Evolutionary conservation across 2,113 vertebrate genomes (phyloP), one percentile per base, ranked within the genome.

Genomic region (Cygnus buccinator): DNA sequence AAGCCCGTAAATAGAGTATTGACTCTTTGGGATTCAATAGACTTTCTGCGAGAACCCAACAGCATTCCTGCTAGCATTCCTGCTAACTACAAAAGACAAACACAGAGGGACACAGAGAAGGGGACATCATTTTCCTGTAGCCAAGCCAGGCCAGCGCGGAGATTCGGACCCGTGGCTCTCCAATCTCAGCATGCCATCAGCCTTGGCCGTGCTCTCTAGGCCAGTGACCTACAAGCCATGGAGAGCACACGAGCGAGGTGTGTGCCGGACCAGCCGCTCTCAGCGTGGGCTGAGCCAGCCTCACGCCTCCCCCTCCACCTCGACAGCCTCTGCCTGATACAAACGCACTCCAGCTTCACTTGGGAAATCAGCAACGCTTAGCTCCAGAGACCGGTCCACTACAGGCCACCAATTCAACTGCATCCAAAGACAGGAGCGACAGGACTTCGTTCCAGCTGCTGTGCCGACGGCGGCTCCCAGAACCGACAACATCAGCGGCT

Each of bases 291-390:
- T 54, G 68, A 84, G 91, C 84, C 70, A 61, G 80, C 28, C 86
- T 66, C 44, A 37, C 4, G 62, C 84, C 66, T 77, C 76, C 70
- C 85, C 86, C 80, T 66, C 68, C 44, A 74, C 83, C 80, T 55
- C 77, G 55, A 63, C 81, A 65, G 31, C 39, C 68, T 92, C 90
- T 48, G 55, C 72, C 59, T 89, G 89, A 80, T 90, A 96, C 86
- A 93, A 95, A 95, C 46, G n/a, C 78, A 83, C 10, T 48, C 54
- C 65, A 18, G 71, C 46, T 46, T 90, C 52, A 12, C 92, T 67
- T 72, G 82, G 85, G 83, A 41, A 82, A 70, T n/a, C 58, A 41
- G 89, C 76, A 80, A 37, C 1, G 0, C 73, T 55, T 79, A 76
- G 54, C 71, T 58, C 68, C 59, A 58, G 46, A 48, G 12, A 18